phyloP scores from a whole-genome alignment of 2,888 invertebrate genomes.

The Argyresthia albistria region DNA sequence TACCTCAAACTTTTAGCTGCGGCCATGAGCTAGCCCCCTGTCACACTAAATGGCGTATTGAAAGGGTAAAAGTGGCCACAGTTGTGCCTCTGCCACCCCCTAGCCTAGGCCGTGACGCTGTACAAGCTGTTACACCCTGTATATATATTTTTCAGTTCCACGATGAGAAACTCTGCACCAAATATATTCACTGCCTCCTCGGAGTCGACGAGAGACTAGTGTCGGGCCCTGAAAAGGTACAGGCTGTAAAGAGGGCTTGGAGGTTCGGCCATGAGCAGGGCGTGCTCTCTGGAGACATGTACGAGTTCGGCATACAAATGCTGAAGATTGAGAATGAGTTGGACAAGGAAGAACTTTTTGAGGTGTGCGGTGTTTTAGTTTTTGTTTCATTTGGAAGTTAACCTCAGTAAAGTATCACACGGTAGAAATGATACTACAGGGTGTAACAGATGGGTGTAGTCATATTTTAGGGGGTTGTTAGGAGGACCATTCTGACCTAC shows the following conservation, averaged over 20 bases:
- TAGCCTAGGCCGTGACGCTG: too few relatives aligned
- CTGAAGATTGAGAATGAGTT: constrained; percentile 39
- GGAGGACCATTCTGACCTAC: too few relatives aligned
- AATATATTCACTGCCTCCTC: constrained; percentile 49
- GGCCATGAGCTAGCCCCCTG: too few relatives aligned
- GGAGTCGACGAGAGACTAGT: constrained; percentile 32
- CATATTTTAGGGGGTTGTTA: too few relatives aligned
- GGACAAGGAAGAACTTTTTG: constrained; percentile 30
- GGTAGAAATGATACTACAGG: too few relatives aligned
- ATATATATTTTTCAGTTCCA: constrained; percentile 34
- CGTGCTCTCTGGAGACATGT: constrained; percentile 48
- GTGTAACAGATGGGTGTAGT: too few relatives aligned
- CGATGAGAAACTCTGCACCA: constrained; percentile 47
- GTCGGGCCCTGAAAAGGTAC: constrained; percentile 37
- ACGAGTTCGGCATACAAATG: constrained; percentile 49
- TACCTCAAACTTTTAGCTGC: too few relatives aligned
- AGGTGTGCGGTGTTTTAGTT: constrained; percentile 25
- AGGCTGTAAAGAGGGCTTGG: constrained; percentile 52
- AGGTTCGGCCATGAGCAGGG: constrained; percentile 45
- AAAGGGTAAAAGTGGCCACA: too few relatives aligned
- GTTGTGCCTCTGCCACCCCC: too few relatives aligned
- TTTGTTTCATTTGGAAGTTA: neutral
- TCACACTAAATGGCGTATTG: too few relatives aligned
- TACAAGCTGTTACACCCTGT: too few relatives aligned
- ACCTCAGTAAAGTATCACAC: neutral